A percentile compares a stretch with the other conserved stretches of the same genome.
Evolutionary conservation across 2,888 invertebrate genomes (phyloP).

Genomic region (Opisthograptis luteolata): DNA sequence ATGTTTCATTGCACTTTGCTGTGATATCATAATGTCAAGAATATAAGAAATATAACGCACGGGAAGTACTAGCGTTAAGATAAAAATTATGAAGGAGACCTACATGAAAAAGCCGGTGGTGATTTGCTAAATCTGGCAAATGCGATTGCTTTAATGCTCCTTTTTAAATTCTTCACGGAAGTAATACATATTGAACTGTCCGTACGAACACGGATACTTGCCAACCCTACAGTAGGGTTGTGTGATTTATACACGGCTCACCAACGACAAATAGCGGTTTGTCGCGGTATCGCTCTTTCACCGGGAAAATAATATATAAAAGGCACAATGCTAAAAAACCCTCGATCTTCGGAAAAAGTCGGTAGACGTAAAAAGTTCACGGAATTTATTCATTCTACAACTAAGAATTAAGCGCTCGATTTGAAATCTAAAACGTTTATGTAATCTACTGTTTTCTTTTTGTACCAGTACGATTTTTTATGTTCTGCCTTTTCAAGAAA

Average conservation of each 20-base stretch:
- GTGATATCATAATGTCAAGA: too few relatives aligned
- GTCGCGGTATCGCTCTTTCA: constrained; percentile 75
- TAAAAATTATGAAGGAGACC: too few relatives aligned
- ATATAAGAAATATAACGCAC: too few relatives aligned
- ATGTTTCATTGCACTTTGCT: too few relatives aligned
- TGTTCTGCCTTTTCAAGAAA: neutral
- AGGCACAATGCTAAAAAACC: constrained; percentile 53
- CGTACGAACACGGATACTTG: constrained; percentile 44
- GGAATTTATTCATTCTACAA: constrained; percentile 14
- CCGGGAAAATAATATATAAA: constrained; percentile 71
- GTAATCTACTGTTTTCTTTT: constrained; percentile 5
- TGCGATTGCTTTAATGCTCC: constrained; percentile 31
- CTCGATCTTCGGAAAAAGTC: constrained; percentile 33
- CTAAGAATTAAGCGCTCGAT: constrained; percentile 38
- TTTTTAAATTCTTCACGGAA: constrained; percentile 35
- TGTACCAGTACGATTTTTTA: constrained; percentile 6
- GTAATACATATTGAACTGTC: constrained; percentile 49
- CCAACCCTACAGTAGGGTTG: constrained; percentile 59
- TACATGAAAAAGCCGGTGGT: constrained; percentile 7
- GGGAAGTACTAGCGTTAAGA: too few relatives aligned
- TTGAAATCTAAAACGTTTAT: constrained; percentile 15
- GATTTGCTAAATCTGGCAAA: constrained; percentile 36
- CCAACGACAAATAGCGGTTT: constrained; percentile 81
- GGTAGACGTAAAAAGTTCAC: constrained; percentile 12
- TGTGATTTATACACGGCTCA: constrained; percentile 74